A percentile compares a stretch with the other conserved stretches of the same genome.
These are phyloP conservation scores for Cacatua alba DNA, from an alignment of 2,113 vertebrate species.

Conservation along the genomic window DNA sequence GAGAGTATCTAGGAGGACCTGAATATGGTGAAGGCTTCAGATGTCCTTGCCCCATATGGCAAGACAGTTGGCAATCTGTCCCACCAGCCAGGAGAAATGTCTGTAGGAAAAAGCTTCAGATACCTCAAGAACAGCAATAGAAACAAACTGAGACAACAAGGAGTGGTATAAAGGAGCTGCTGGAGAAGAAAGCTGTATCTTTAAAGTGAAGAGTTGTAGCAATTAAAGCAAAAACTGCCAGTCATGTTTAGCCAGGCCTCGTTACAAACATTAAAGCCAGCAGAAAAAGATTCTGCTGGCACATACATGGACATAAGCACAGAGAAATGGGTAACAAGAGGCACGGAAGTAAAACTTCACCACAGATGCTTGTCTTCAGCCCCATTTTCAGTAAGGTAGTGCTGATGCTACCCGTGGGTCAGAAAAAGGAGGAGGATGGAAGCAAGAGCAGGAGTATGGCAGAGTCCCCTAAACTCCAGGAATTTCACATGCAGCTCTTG, in stretches of 20 bases:
- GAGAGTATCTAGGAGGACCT: background rate
- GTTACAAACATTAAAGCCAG: background rate
- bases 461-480: background rate
- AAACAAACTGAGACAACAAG: background rate
- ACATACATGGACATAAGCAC: background rate
- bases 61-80: background rate
- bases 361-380: background rate
- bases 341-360: background rate
- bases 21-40: background rate
- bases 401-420: background rate
- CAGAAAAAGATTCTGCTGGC: background rate
- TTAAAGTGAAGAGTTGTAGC: background rate
- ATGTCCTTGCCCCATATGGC: background rate
- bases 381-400: rapidly evolving
- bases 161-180: background rate
- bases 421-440: background rate
- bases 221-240: background rate
- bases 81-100: background rate
- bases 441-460: background rate
- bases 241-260: background rate
- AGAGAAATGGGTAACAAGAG: background rate
- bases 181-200: background rate
- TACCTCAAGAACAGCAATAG: background rate
- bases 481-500: background rate
- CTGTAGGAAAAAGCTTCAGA: background rate